Evolutionary conservation across 1,140 invertebrate genomes (phyloP), one percentile per base, ranked within the genome.

Genomic region (Lepidurus couesii): DNA sequence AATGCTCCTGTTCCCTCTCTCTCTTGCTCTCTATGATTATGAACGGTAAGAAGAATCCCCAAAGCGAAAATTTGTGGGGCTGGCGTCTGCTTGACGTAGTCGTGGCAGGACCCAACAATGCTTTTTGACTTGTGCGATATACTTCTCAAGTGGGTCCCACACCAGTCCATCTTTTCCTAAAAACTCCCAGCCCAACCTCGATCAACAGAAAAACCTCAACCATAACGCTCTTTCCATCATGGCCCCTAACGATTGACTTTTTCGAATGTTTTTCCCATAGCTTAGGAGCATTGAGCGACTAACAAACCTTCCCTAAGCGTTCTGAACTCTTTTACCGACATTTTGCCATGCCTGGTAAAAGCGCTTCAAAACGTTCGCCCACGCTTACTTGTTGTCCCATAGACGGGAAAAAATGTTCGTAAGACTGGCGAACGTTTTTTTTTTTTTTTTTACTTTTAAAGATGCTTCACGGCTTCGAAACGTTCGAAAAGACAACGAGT

Each of bases 91-190:
- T 65, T 65, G 53, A 65, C 53, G 53, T 21, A 65, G 21, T 65
- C 53, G n/a, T 65, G 53, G 53, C 53, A 65, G 53, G 53, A 13
- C 53, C 53, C 53, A 65, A 16, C 53, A 65, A 65, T 65, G 53
- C 53, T 7, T 65, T 65, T 65, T 65, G 53, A 65, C 53, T 65
- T 65, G 9, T 13, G 53, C 21, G 53, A 65, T 65, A 65, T 65
- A 65, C 53, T 65, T 65, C 53, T 65, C 53, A 65, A 65, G 53
- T 65, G 53, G 53, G 53, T 65, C 53, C 16, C 53, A 65, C 13
- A 65, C 53, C 16, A 65, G 53, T 65, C 53, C 9, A 16, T 65
- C 21, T 65, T n/a, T 65, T 65, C 53, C 53, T 21, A 7, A 13
- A n/a, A 13, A 65, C 53, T 65, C 53, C 53, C 16, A 4, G 34